A percentile compares a stretch with the other conserved stretches of the same genome.
Conservation (phyloP, 2,113 vertebrate genomes). For the Chelonoidis abingdonii region DNA sequence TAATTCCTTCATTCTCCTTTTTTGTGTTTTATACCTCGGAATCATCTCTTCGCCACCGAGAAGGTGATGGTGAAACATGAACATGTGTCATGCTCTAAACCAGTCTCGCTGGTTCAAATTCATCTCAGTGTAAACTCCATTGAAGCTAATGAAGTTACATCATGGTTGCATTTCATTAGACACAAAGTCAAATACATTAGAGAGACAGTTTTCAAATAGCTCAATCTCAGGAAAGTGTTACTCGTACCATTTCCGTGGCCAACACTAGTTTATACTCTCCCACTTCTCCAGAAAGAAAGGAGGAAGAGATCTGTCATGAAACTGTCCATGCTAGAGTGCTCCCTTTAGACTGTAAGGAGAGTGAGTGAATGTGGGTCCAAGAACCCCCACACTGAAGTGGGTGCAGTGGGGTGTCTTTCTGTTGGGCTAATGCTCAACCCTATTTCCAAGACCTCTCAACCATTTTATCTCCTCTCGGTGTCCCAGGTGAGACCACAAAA, state of each 20-base stretch:
- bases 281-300: neutral
- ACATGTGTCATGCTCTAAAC: neutral
- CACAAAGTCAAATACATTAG: neutral
- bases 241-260: neutral
- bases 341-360: neutral
- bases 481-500: neutral
- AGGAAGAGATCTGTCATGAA: neutral
- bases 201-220: neutral
- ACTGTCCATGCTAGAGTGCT: neutral
- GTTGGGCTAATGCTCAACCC: neutral
- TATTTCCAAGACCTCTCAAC: neutral
- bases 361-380: neutral
- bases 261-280: neutral
- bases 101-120: neutral
- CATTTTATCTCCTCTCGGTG: neutral
- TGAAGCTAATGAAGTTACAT: neutral
- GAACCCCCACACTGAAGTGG: neutral
- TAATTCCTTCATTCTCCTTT: neutral
- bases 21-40: neutral
- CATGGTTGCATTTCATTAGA: neutral
- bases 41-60: neutral
- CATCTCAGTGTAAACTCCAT: neutral
- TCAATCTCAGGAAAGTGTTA: neutral
- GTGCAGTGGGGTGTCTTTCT: neutral
- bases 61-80: neutral